Evolutionary conservation across 2,888 invertebrate species (phyloP).

Genomic region (Drosophila barbarae): DNA sequence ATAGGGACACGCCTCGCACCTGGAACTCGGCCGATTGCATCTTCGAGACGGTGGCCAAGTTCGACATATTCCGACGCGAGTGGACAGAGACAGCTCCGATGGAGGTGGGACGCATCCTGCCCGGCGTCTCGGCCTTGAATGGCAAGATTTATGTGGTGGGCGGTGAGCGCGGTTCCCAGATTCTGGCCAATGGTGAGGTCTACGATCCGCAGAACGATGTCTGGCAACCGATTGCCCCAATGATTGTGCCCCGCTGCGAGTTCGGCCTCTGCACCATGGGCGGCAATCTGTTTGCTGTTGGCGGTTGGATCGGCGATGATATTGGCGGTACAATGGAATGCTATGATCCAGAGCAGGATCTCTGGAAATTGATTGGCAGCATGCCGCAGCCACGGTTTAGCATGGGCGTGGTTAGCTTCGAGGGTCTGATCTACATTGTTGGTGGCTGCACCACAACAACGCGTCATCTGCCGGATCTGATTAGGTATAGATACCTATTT

Average conservation of each 20-base stretch:
- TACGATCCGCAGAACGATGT: slow-evolving; percentile 86
- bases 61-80: slow-evolving; percentile 84
- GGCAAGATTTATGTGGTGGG: slow-evolving; percentile 94
- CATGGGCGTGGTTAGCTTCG: slow-evolving; percentile 91
- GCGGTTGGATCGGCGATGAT: slow-evolving; percentile 96
- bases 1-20: slow-evolving; percentile 86
- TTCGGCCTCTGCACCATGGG: slow-evolving; percentile 92
- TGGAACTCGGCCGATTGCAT: slow-evolving; percentile 91
- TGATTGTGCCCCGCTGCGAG: slow-evolving; percentile 93
- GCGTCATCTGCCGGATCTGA: slow-evolving; percentile 88
- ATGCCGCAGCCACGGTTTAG: slow-evolving; percentile 93
- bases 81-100: slow-evolving; percentile 91
- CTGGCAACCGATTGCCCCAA: slow-evolving; percentile 84
- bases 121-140: slow-evolving; percentile 90
- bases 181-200: slow-evolving; percentile 92
- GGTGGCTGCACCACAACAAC: slow-evolving; percentile 92
- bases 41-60: slow-evolving; percentile 90
- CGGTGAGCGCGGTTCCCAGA: slow-evolving; percentile 93
- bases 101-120: slow-evolving; percentile 91
- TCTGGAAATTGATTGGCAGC: slow-evolving; percentile 88
- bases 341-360: slow-evolving; percentile 89
- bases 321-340: slow-evolving; percentile 93
- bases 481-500: slow-evolving; percentile 75
- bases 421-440: slow-evolving; percentile 88
- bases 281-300: slow-evolving; percentile 91